Base-by-base conservation (phyloP, 2,888 invertebrate species). In the Diadegma fenestrale region DNA sequence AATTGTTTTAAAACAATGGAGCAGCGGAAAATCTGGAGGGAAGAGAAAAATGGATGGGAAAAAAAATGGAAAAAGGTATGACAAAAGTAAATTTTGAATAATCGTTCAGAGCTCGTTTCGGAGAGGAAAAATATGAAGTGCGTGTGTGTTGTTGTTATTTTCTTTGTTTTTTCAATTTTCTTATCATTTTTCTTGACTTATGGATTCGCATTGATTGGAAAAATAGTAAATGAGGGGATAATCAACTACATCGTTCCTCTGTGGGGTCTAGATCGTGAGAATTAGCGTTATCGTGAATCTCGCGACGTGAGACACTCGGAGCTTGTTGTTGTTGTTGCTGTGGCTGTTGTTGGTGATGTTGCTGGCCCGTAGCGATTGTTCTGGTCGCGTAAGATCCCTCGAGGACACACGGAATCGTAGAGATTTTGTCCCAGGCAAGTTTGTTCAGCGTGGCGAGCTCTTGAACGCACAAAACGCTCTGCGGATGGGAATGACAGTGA, bases 401-500 rank as follows among this genome's bases (percentile, higher is more conserved):
- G 87, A 89, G 86, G 85, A 89, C 87, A 86, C 88, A 88, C 78
- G 88, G 88, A 76, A 88, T 89, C n/a, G n/a, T n/a, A 51, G 89
- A 88, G 80, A 91, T 91, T 87, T 89, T 91, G 86, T 89, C 89
- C 91, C 88, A 90, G 84, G 88, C 88, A 86, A 89, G 88, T 82
- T 91, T 90, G 85, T 89, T 91, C 82, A 90, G 85, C 82, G 88
- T 89, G 82, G 90, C 90, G 88, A 90, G 88, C 79, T 88, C 89
- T 88, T 89, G 91, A 88, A 91, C 90, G 89, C 89, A 91, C 84
- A 88, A 89, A 82, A 91, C 87, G 88, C 89, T 92, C 88, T 90
- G 88, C 26, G 84, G 87, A 86, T 76, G 87, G 87, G 84, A 89
- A 88, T 86, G 89, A 85, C 69, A 88, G 82, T 37, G 89, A 88